Base-by-base conservation (phyloP, 2,113 vertebrate genomes). In the Hemibates koningsi region DNA sequence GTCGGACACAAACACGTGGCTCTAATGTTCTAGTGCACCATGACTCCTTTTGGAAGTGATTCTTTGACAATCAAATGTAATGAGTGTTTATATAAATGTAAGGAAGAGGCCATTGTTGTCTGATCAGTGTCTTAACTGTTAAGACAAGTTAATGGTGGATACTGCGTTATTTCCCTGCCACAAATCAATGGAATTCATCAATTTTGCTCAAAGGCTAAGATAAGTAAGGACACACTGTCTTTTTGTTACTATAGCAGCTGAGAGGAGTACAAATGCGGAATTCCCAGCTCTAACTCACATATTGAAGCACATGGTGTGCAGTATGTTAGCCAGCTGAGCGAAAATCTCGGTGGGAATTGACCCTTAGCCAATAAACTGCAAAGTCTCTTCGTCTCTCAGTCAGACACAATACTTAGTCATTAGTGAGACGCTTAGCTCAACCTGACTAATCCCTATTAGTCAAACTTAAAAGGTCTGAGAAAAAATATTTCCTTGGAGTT, bases 291-390 rank as follows among this genome's bases (percentile, higher is more conserved):
- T 4, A 54, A 59, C 61, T 89, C 19, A n/a, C 43, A 48, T 29
- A 48, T 27, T 81, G 38, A 45, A 92, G 86, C 92, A 91, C 92
- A 90, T 86, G 90, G 90, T 88, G 87, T 29, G 86, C 90, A 92
- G 90, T 85, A 91, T 92, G 92, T 92, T 93, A 87, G 85, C 84
- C 88, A 90, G 91, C 88, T 88, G 91, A 94, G 85, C 5, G 63
- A 91, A 92, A 92, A 89, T 91, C 90, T 93, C 93, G 1, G 14
- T 88, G 86, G 88, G 89, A 92, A 91, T 91, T 95, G 91, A 94
- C 92, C 91, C 89, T 90, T 61, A 83, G 89, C 90, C 88, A 93
- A 88, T 61, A 93, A 91, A 89, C 83, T 48, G 83, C 45, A 86
- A 82, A 68, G 82, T 88, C 66, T 88, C 85, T 81, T 85, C 71